Evolutionary conservation across 2,888 invertebrate species (phyloP).

Genomic region (Dicranocentrus wangi): DNA sequence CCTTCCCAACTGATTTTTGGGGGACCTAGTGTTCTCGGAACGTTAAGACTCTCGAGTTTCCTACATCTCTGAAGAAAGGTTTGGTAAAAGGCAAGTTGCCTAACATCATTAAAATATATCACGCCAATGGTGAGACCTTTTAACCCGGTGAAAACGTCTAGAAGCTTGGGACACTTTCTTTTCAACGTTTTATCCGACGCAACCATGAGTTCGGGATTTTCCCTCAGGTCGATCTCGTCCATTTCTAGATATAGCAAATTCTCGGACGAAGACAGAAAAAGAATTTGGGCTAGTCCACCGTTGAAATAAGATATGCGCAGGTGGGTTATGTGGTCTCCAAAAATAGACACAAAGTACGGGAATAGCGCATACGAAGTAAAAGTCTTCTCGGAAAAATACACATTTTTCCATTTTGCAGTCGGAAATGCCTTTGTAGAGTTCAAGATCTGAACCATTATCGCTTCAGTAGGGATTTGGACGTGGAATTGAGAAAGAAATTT

Average conservation of each 20-base stretch:
- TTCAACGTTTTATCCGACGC: constrained; percentile 45
- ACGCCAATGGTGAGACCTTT: constrained; percentile 24
- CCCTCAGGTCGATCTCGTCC: constrained; percentile 43
- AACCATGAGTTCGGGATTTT: constrained; percentile 40
- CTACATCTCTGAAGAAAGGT: constrained; percentile 44
- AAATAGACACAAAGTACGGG: constrained; percentile 41
- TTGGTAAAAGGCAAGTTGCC: constrained; percentile 37
- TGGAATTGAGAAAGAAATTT: constrained; percentile 20
- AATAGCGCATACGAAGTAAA: constrained; percentile 9
- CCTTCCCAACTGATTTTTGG: constrained; percentile 36
- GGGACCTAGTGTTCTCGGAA: constrained; percentile 41
- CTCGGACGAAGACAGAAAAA: constrained; percentile 39
- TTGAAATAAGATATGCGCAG: constrained; percentile 38
- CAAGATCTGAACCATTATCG: constrained; percentile 7
- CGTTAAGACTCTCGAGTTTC: constrained; percentile 23
- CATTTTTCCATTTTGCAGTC: constrained; percentile 27
- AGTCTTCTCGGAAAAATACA: constrained; percentile 20
- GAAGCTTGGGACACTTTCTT: constrained; percentile 38
- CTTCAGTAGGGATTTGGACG: not conserved
- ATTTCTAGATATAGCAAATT: constrained; percentile 15
- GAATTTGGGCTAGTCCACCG: constrained; percentile 42
- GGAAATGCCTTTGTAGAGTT: constrained; percentile 24
- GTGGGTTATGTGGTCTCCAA: constrained; percentile 7
- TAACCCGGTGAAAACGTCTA: constrained; percentile 40
- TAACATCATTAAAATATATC: constrained; percentile 34